Evolutionary conservation across 1,140 invertebrate species (phyloP).

Genomic region (Theocolax elegans): DNA sequence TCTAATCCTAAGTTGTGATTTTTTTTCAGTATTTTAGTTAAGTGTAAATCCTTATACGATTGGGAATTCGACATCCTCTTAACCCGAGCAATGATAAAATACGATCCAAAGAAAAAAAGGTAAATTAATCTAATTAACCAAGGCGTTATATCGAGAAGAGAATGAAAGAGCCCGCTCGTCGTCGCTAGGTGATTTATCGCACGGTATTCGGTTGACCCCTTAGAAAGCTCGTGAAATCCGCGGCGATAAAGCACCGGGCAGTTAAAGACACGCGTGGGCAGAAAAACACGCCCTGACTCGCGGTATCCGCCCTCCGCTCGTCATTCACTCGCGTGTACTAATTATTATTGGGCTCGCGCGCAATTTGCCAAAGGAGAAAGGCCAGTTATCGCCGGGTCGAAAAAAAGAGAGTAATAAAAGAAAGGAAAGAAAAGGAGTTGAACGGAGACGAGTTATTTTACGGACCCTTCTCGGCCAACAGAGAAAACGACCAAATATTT

Average conservation of each 20-base stretch:
- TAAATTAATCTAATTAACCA: too few species aligned
- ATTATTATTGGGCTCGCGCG: constrained; percentile 12
- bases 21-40: too few species aligned
- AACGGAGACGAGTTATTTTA: constrained; percentile 16
- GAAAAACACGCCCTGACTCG: background rate
- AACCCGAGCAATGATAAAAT: too few species aligned
- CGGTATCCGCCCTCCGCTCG: background rate
- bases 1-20: too few species aligned
- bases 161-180: background rate
- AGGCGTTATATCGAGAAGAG: too few species aligned
- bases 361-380: background rate
- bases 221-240: constrained; percentile 22
- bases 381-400: background rate
- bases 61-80: too few species aligned
- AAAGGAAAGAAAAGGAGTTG: too few species aligned
- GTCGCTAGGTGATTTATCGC: too few species aligned
- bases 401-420: background rate
- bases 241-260: constrained; percentile 6
- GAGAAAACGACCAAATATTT: constrained; percentile 11
- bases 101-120: too few species aligned
- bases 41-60: too few species aligned
- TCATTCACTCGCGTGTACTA: constrained; percentile 12
- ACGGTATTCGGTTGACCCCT: constrained; percentile 6
- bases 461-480: constrained; percentile 2
- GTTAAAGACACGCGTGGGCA: background rate